A percentile compares a stretch with the other conserved stretches of the same genome.
Conservation (phyloP, 2,888 invertebrate genomes). For the Pomacea canaliculata region DNA sequence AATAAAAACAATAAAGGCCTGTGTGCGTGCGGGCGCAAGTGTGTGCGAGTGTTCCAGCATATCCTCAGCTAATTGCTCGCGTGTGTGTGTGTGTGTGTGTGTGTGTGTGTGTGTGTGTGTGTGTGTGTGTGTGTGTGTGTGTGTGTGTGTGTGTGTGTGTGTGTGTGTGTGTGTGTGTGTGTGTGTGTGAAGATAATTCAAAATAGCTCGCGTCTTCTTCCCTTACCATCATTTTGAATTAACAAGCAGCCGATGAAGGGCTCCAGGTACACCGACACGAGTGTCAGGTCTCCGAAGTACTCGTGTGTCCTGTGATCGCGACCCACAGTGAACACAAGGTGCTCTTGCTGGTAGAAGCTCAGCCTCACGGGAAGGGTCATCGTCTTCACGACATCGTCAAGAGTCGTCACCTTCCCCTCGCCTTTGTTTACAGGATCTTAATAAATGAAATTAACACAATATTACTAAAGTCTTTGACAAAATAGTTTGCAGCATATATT, state of each 20-base stretch:
- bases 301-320: not conserved
- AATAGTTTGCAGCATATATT: no score
- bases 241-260: constrained; percentile 5
- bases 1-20: no score
- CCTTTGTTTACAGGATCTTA: no score
- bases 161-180: not conserved
- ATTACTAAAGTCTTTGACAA: no score
- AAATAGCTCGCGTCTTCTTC: no score
- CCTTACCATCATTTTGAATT: not conserved
- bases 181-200: not conserved
- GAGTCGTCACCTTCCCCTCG: not conserved
- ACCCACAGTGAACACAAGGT: constrained; percentile 2
- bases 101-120: no score
- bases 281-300: constrained; percentile 1
- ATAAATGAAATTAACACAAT: no score
- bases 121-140: not conserved
- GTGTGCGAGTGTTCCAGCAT: not conserved
- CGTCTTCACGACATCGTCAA: not conserved
- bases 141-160: not conserved
- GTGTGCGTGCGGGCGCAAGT: not conserved
- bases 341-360: not conserved
- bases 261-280: not conserved
- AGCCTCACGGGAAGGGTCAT: not conserved
- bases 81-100: no score
- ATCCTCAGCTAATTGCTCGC: no score